Evolutionary conservation across 1,140 invertebrate genomes (phyloP).

Genomic region (Lamellibrachia luymesi): DNA sequence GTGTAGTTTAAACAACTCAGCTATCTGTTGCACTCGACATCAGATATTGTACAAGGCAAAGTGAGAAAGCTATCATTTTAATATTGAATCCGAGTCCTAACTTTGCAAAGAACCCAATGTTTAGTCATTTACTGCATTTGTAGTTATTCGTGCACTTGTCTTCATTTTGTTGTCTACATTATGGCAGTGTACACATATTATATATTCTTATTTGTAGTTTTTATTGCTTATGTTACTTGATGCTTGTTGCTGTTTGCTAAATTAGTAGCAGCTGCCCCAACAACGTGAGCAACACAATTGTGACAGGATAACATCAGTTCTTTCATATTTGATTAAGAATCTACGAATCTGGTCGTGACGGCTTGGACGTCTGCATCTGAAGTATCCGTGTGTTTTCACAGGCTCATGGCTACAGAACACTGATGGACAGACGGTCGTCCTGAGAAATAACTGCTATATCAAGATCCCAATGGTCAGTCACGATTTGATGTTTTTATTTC

Average conservation of each 20-base stretch:
- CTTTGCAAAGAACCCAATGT: too few relatives aligned
- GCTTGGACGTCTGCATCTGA: not conserved
- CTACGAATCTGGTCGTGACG: not conserved
- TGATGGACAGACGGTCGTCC: not conserved
- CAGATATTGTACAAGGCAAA: too few relatives aligned
- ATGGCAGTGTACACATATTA: not conserved
- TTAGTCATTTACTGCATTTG: too few relatives aligned
- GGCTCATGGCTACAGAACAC: too few relatives aligned
- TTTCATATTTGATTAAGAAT: not conserved
- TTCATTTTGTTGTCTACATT: too few relatives aligned
- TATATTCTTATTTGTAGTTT: not conserved
- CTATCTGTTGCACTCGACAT: too few relatives aligned
- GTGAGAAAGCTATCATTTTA: too few relatives aligned
- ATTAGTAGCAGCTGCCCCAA: not conserved
- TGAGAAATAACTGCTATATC: not conserved
- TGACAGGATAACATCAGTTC: too few relatives aligned
- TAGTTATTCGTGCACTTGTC: too few relatives aligned
- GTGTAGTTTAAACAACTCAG: too few relatives aligned
- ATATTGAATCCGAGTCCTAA: too few relatives aligned
- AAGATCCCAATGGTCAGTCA: not conserved
- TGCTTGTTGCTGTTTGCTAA: not conserved
- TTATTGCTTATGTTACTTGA: not conserved
- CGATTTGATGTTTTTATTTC: not conserved
- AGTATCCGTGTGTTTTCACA: not conserved
- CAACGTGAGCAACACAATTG: too few relatives aligned